Conservation (phyloP, 2,888 invertebrate genomes). For the Camponotus fellah region DNA sequence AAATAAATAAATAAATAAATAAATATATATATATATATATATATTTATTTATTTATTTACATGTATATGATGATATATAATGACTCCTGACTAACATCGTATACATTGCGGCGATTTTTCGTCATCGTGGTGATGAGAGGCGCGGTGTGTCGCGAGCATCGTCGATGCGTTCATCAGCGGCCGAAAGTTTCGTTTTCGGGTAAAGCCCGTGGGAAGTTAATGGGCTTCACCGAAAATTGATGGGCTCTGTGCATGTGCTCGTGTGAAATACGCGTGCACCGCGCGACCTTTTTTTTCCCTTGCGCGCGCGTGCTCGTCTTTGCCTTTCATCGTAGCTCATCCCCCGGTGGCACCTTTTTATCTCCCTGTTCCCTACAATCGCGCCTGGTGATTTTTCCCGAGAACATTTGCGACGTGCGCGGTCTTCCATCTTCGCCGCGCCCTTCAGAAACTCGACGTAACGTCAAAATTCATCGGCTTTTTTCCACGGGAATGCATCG, state of each 20-base stretch:
- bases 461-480: conserved; percentile 66
- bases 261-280: conserved; percentile 74
- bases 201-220: conserved; percentile 78
- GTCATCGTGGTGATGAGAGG: conserved; percentile 7
- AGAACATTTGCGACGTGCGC: conserved; percentile 65
- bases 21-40: too few species aligned
- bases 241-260: conserved; percentile 73
- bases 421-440: conserved; percentile 38
- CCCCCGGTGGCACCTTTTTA: conserved; percentile 4
- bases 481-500: conserved; percentile 41
- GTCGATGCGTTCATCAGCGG: conserved; percentile 65
- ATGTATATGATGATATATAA: neutral
- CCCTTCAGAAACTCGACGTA: conserved; percentile 31
- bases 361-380: conserved; percentile 49
- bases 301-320: conserved; percentile 27
- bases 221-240: conserved; percentile 83
- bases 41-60: too few species aligned
- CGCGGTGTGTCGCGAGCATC: conserved; percentile 61
- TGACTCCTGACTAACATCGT: neutral
- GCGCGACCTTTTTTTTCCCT: conserved; percentile 65
- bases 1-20: too few species aligned
- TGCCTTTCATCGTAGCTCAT: conserved; percentile 34
- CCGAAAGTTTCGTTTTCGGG: conserved; percentile 68
- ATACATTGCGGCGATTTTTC: conserved; percentile 33
- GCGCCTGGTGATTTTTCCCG: conserved; percentile 67